phyloP scores from a whole-genome alignment of 2,888 invertebrate genomes.

The Bibio marci region DNA sequence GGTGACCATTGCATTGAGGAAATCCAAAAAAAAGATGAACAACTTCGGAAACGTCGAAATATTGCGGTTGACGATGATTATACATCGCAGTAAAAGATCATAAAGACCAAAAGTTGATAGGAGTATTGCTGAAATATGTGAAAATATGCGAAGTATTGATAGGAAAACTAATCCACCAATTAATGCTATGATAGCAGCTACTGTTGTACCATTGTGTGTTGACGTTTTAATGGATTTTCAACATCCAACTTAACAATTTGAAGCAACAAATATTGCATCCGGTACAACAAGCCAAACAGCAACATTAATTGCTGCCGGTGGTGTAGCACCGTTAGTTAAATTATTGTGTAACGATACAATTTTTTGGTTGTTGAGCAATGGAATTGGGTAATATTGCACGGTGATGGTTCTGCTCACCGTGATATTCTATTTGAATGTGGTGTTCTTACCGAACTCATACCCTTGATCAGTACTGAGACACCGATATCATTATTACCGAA shows the following conservation, averaged over 20 bases:
- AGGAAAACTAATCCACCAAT: slow-evolving; percentile 73
- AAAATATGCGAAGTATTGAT: slow-evolving; percentile 50
- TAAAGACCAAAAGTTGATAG: slow-evolving; percentile 31
- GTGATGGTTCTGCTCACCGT: slow-evolving; percentile 64
- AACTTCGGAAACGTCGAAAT: slow-evolving; percentile 78
- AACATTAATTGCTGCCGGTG: slow-evolving; percentile 70
- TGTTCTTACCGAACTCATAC: slow-evolving; percentile 52
- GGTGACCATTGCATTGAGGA: slow-evolving; percentile 76
- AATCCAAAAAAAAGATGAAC: slow-evolving; percentile 88
- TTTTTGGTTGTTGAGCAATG: slow-evolving; percentile 87
- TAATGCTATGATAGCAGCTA: slow-evolving; percentile 62
- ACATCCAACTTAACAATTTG: slow-evolving; percentile 69
- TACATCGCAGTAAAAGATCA: slow-evolving; percentile 32
- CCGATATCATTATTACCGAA: slow-evolving; percentile 50
- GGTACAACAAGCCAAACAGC: slow-evolving; percentile 84
- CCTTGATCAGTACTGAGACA: slow-evolving; percentile 44
- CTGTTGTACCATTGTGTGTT: slow-evolving; percentile 69
- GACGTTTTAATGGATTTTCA: slow-evolving; percentile 52
- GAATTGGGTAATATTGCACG: slow-evolving; percentile 95
- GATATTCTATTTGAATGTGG: slow-evolving; percentile 62
- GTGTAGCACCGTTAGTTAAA: slow-evolving; percentile 61
- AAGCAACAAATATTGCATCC: slow-evolving; percentile 94
- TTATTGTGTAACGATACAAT: slow-evolving; percentile 49
- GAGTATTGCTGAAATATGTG: slow-evolving; percentile 54
- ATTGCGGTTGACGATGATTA: slow-evolving; percentile 38